Evolutionary conservation across 2,797 vertebrate genomes (phyloP), one percentile per base, ranked within the genome.

Genomic region (Kryptopterus vitreolus): DNA sequence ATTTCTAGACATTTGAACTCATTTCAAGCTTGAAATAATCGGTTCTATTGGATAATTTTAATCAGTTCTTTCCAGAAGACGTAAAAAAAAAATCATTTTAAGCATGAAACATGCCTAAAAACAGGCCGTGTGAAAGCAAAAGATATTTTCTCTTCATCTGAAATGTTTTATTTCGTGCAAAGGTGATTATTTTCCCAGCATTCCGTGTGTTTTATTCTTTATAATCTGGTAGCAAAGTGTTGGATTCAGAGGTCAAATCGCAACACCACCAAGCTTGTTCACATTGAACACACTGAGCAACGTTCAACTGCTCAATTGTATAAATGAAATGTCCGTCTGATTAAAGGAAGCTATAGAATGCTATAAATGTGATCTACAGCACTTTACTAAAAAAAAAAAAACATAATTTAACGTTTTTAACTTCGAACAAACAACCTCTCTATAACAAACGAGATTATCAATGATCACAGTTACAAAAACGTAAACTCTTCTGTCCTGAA

Each of bases 1-100:
- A 22, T 63, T 63, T 35, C 9, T 22, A 10, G 8, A 11, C 18
- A 18, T 35, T 63, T 20, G 31, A 20, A 63, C 11, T 46, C 63
- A 15, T 68, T 68, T 46, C 62, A 43, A 38, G 35, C 35, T 66
- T 43, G 5, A 63, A 66, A 15, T 66, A 69, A 69, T 69, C 43
- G 16, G 43, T 48, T 69, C 66, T 48, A 48, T 18, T 69, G 43
- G 24, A 33, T 48, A 26, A 69, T 69, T 48, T 48, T 8, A 69
- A 48, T 7, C 24, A 29, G 46, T 69, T 69, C 11, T 48, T 48
- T 18, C 43, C 46, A 46, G 12, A 68, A 69, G 26, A 9, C 50
- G 26, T 26, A 22, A 50, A 68, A 66, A 16, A 68, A 68, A 16
- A 13, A 48, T 26, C 65, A 48, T 48, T 33, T 68, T 29, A 69